Base-by-base conservation (phyloP, 2,888 invertebrate genomes). In the Drosophila sordidula region DNA sequence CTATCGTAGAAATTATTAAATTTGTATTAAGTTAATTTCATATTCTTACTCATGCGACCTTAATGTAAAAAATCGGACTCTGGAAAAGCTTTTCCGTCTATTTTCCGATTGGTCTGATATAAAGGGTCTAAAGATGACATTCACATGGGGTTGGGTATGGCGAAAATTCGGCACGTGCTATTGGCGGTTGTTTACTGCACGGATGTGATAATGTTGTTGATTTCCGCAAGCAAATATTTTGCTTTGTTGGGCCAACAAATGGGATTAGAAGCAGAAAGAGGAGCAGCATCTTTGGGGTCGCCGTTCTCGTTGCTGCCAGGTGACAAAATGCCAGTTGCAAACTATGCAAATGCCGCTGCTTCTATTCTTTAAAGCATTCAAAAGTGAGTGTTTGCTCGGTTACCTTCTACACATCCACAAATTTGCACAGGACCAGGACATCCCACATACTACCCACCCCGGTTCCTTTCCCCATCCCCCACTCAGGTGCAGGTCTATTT, bases 201-300 rank as follows among this genome's bases (percentile, higher is more conserved):
- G 87, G 82, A 86, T 70, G 78, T 74, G 87, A 78, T 26, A 81
- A 80, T 82, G 85, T 75, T 84, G 76, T 86, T 84, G 80, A 84
- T 87, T 87, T 87, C 87, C 84, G 84, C 84, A 84, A 82, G 78
- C 85, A 87, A 87, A 85, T 86, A 80, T 82, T 85, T 85, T 70
- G 80, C 72, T 80, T 78, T 25, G 29, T 36, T 26, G 29, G 29
- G 9, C 9, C 3, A 9, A 29, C 29, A 3, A 9, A 9, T 29
- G 3, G 3, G 29, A 9, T 29, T 2, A 29, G 29, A 29, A 9
- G 3, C 3, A 9, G 9, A 29, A 9, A 29, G n/a, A n/a, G n/a
- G n/a, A n/a, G n/a, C n/a, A n/a, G n/a, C n/a, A n/a, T n/a, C n/a
- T n/a, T n/a, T n/a, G 42, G 42, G 36, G 55, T 57, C 58, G 34